These are phyloP conservation scores for Zeuzera pyrina DNA, from an alignment of 2,888 invertebrate species.

Conservation along the genomic window DNA sequence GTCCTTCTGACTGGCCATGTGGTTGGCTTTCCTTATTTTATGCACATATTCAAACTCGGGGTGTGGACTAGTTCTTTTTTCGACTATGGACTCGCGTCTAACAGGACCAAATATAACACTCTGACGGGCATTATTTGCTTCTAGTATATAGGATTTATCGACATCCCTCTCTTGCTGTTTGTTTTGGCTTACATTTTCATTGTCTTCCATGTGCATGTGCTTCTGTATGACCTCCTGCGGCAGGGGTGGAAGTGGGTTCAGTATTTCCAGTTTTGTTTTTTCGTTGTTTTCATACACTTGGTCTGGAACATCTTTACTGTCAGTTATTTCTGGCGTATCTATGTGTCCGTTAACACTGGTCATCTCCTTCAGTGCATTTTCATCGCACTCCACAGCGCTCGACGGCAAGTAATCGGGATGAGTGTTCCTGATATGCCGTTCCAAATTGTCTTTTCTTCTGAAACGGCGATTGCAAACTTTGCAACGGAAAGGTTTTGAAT, in stretches of 20 bases:
- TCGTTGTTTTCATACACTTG: constrained; percentile 22
- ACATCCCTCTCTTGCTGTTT: constrained; percentile 8
- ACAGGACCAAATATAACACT: constrained; percentile 59
- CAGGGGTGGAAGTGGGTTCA: constrained; percentile 52
- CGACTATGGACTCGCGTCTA: constrained; percentile 16
- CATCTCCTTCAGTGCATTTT: constrained; percentile 33
- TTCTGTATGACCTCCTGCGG: constrained; percentile 46
- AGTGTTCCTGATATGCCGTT: constrained; percentile 82
- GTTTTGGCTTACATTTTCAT: constrained; percentile 6
- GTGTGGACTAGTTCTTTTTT: constrained; percentile 27
- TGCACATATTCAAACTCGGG: constrained; percentile 53
- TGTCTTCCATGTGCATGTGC: constrained; percentile 26
- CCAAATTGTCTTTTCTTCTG: constrained; percentile 83
- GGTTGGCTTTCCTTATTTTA: constrained; percentile 56
- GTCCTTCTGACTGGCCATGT: constrained; percentile 30
- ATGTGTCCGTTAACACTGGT: constrained; percentile 9
- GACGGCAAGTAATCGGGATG: constrained; percentile 71
- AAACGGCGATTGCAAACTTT: constrained; percentile 80
- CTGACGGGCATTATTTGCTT: constrained; percentile 58
- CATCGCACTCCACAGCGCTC: constrained; percentile 46
- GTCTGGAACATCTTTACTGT: constrained; percentile 3
- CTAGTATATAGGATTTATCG: constrained; percentile 54
- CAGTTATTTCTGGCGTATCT: neutral
- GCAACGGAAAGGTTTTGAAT: constrained; percentile 80
- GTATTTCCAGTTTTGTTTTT: constrained; percentile 39